phyloP scores from a whole-genome alignment of 92 coral and sea anemone species.

The Parazoanthus atlanticus region DNA sequence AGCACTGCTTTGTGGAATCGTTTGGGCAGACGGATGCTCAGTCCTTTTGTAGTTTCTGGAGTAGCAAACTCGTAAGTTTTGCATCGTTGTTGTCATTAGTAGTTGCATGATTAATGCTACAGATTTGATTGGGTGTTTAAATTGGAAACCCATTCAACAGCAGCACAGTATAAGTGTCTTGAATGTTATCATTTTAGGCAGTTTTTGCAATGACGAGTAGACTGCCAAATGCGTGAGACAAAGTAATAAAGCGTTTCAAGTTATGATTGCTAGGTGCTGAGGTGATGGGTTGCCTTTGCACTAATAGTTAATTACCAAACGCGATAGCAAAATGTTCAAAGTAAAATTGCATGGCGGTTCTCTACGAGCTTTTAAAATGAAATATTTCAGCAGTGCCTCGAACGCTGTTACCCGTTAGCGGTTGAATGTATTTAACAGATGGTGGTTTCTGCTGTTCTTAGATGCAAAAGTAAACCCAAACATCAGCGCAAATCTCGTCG shows the following conservation, averaged over 20 bases:
- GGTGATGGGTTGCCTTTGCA: no score
- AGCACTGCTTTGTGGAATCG: not conserved
- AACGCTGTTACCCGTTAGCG: no score
- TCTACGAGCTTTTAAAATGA: no score
- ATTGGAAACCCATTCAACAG: not conserved
- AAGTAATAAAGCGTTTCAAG: no score
- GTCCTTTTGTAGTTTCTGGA: not conserved
- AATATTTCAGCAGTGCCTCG: no score
- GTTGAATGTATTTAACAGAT: no score
- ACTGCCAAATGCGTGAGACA: not conserved
- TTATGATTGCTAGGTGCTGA: no score
- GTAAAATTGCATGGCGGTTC: no score
- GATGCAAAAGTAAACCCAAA: not conserved
- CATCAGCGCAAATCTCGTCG: not conserved
- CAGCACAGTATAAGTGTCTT: not conserved
- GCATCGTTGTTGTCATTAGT: not conserved
- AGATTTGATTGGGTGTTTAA: not conserved
- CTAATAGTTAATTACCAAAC: no score
- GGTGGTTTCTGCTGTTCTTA: not conserved
- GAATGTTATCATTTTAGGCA: no score
- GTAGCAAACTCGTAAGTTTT: not conserved
- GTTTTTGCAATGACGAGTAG: not conserved
- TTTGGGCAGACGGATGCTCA: not conserved
- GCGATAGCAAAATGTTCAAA: no score
- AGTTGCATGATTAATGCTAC: not conserved